Conservation (phyloP, 2,888 invertebrate genomes). For the Tinea semifulvella region DNA sequence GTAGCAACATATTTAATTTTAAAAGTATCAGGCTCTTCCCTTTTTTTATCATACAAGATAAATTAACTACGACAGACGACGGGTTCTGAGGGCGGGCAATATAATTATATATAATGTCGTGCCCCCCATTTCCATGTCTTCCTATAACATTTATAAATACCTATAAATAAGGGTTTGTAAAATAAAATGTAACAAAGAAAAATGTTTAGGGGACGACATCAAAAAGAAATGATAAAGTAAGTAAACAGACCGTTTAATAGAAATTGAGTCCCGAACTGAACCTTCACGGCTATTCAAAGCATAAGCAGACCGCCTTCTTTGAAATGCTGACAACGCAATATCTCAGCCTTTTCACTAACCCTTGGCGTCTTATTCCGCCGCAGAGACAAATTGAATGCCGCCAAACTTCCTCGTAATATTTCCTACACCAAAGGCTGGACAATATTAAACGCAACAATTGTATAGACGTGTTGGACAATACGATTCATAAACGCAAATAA, state of each 20-base stretch:
- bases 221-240: conserved; percentile 8
- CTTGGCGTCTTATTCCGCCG: conserved; percentile 21
- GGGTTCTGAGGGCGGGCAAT: not conserved
- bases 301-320: conserved; percentile 36
- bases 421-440: conserved; percentile 7
- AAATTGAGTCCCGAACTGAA: conserved; percentile 18
- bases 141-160: no score
- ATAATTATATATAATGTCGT: no score
- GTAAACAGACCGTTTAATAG: conserved; percentile 10
- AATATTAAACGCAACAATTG: conserved; percentile 11
- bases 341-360: conserved; percentile 26
- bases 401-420: conserved; percentile 40
- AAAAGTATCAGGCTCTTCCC: conserved; percentile 41
- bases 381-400: conserved; percentile 30
- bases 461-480: no score
- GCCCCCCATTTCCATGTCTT: conserved; percentile 2
- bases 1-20: conserved; percentile 61
- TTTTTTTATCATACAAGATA: conserved; percentile 34
- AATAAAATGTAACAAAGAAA: conserved; percentile 4
- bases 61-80: not conserved
- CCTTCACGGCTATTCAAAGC: conserved; percentile 27
- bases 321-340: conserved; percentile 35
- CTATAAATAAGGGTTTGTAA: not conserved
- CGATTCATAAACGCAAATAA: no score
- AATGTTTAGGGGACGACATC: conserved; percentile 6